phyloP scores from a whole-genome alignment of 2,797 vertebrate genomes.

The Chiroxiphia lanceolata region DNA sequence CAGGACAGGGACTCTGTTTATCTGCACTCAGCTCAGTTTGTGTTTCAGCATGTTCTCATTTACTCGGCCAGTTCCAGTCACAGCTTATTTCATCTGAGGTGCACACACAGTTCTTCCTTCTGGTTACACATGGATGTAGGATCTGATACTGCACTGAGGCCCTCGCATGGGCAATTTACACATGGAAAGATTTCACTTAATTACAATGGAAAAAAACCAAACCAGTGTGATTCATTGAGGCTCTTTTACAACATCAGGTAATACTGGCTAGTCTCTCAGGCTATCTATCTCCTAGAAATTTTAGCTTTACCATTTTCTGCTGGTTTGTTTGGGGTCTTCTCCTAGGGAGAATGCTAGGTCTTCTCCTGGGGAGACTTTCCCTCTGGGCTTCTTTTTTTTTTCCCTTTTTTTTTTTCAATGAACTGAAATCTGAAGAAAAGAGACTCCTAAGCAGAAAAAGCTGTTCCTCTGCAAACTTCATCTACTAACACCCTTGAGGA shows the following conservation, averaged over 20 bases:
- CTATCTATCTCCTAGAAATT: not conserved
- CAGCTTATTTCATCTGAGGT: not conserved
- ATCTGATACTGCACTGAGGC: rapidly evolving
- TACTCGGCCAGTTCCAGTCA: not conserved
- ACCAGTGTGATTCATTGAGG: not conserved
- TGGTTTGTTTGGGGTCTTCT: not conserved
- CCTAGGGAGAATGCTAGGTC: not conserved
- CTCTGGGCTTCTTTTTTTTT: not conserved
- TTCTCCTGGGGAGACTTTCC: not conserved
- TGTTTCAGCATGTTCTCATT: not conserved
- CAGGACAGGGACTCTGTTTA: not conserved
- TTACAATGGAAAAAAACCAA: too few species aligned
- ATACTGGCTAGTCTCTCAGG: not conserved
- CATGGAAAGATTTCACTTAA: not conserved
- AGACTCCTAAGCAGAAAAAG: not conserved
- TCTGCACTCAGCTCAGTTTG: not conserved
- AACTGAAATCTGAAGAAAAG: not conserved
- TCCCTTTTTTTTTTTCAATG: not conserved
- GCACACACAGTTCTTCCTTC: not conserved
- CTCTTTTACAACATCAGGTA: not conserved
- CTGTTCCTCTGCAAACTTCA: not conserved
- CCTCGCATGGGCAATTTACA: not conserved
- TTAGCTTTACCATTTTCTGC: not conserved
- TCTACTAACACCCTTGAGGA: not conserved
- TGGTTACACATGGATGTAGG: not conserved